Base-by-base conservation (phyloP, 2,797 vertebrate species). In the Melanotaenia parkinsoni region DNA sequence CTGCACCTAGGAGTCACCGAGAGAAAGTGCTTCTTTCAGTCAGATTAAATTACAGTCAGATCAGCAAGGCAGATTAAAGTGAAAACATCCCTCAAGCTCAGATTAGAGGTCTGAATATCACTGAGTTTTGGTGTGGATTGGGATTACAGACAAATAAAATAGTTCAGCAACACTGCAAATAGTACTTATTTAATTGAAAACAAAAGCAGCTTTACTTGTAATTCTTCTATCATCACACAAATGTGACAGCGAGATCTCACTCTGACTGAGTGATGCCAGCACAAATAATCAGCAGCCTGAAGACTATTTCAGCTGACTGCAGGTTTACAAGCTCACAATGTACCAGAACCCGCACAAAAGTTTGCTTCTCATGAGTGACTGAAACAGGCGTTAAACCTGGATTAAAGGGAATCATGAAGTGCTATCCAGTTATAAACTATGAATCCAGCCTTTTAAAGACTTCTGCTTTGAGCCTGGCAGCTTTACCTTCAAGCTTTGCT, bases 1-100 rank as follows among this genome's bases (percentile, higher is more conserved):
- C 87, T 80, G 82, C 79, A 87, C 94, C 97, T 97, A 90, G 33
- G 76, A 89, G 51, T 74, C 54, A 88, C 85, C 65, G 59, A 76
- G 22, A 71, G 58, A 72, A 40, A 78, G 84, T 5, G 66, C 24
- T 75, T 71, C 62, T 81, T 82, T 83, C 73, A 81, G 75, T 86
- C 70, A 80, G 77, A 85, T 83, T 74, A 81, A 56, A 77, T 81
- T 71, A 83, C 71, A 70, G 32, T 70, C 56, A 74, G 65, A 84
- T 84, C 74, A 86, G 58, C 51, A 38, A 57, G 70, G 58, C 76
- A 77, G 84, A 89, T 90, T 87, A 86, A 56, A 76, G 75, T 56
- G 58, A 83, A 80, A 82, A 81, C 79, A 75, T 68, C 77, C 33
- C 80, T 82, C 61, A 51, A 58, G 64, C 62, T 65, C 69, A 85